A percentile compares a stretch with the other conserved stretches of the same genome.
These are phyloP conservation scores for Leptinotarsa texana DNA, from an alignment of 1,140 invertebrate genomes.

Conservation along the genomic window DNA sequence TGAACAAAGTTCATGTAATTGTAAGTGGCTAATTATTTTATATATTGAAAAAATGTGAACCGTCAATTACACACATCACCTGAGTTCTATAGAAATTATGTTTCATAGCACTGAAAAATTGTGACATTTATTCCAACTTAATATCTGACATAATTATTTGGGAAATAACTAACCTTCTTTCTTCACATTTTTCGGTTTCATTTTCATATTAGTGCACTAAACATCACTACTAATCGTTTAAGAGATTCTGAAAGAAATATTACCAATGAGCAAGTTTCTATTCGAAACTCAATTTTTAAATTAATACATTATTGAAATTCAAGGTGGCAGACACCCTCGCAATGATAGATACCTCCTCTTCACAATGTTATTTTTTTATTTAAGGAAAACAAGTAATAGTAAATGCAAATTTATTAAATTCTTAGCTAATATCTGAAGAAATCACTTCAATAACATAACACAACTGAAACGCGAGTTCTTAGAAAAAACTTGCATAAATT, in stretches of 20 bases:
- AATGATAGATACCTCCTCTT: background rate
- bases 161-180: background rate
- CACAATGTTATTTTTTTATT: background rate
- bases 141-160: background rate
- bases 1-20: background rate
- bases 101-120: background rate
- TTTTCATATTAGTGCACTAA: background rate
- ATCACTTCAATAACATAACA: background rate
- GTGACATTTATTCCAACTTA: background rate
- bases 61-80: no score
- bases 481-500: background rate
- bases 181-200: background rate
- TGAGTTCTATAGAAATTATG: background rate
- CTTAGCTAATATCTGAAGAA: background rate
- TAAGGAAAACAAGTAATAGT: background rate
- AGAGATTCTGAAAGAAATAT: background rate
- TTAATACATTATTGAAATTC: background rate
- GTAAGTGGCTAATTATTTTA: background rate
- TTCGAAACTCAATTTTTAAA: background rate
- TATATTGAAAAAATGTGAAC: background rate
- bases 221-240: background rate
- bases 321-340: conserved; percentile 1
- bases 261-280: background rate
- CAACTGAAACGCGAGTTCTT: background rate
- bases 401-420: conserved; percentile 2